phyloP scores from a whole-genome alignment of 2,888 invertebrate genomes.

The Neuroscelio doddi region DNA sequence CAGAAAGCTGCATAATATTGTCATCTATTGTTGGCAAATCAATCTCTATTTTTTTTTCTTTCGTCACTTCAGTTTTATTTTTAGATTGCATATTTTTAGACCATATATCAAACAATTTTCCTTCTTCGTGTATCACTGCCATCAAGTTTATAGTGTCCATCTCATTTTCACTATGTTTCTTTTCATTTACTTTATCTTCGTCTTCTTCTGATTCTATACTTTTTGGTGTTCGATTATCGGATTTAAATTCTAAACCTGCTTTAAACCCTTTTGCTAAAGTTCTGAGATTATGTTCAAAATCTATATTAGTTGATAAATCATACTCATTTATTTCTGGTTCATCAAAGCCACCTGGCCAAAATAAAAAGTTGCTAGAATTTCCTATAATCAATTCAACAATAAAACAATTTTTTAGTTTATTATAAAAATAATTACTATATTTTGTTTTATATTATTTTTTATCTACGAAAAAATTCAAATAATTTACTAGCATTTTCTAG shows the following conservation, averaged over 20 bases:
- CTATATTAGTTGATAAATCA: constrained; percentile 49
- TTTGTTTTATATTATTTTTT: too few species aligned
- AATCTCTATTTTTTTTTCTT: constrained; percentile 51
- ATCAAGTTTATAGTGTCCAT: constrained; percentile 74
- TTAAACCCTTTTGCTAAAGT: constrained; percentile 63
- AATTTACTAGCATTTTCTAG: too few species aligned
- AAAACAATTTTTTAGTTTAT: background rate
- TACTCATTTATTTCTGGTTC: constrained; percentile 71
- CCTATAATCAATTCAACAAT: constrained; percentile 49
- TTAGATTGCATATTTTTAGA: constrained; percentile 23
- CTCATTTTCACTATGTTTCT: constrained; percentile 53
- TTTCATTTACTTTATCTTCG: constrained; percentile 28
- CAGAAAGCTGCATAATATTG: constrained; percentile 63
- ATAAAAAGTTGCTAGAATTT: constrained; percentile 86
- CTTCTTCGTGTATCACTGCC: constrained; percentile 77
- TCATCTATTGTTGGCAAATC: constrained; percentile 53
- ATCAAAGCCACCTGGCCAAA: constrained; percentile 89
- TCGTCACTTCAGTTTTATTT: constrained; percentile 28
- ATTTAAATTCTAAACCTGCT: constrained; percentile 61
- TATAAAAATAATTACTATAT: too few species aligned
- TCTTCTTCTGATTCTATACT: constrained; percentile 28
- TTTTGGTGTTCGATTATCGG: constrained; percentile 64
- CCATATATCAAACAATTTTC: constrained; percentile 74
- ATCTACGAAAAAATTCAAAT: too few species aligned
- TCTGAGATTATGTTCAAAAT: constrained; percentile 65